Evolutionary conservation across 2,113 vertebrate species (phyloP), one percentile per base, ranked within the genome.

Genomic region (Lasiurus cinereus): DNA sequence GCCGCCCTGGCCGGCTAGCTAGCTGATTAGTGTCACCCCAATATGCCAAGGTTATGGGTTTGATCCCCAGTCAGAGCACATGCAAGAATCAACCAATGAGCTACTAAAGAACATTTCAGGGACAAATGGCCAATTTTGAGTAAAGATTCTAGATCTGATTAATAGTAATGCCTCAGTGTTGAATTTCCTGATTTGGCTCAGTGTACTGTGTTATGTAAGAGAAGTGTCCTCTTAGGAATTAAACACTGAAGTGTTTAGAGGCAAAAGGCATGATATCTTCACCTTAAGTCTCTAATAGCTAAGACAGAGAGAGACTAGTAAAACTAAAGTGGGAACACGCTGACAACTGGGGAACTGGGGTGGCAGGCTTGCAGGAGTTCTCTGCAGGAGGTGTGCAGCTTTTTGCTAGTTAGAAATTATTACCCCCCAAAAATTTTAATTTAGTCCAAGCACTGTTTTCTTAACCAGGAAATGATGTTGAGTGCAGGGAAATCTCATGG

Each of bases 401-500:
- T 24, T 56, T 56, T 59, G 21, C 59, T 80, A 73, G 12, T 46
- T 21, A 64, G 43, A 66, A 64, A 80, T 59, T 33, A 76, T 54
- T 9, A n/a, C 24, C 54, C 5, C 15, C 33, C 1, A 18, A 56
- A 80, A 80, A 56, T 0, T 24, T 33, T 72, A 29, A 46, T 13
- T 62, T 5, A 36, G 10, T 31, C 33, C 33, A 43, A 50, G 7
- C 7, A 13, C 29, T 56, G 72, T 46, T 6, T 50, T 11, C 52
- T 36, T 31, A 6, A 54, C 8, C 15, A 54, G 77, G 31, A 80
- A 88, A 77, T 21, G 16, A 46, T 27, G 8, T 2, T 39, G 59
- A 24, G 54, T 0, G 12, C 0, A 84, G 43, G 10, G 27, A 36
- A 67, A 31, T 1, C 31, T 0, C 18, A 4, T 4, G 12, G 52